A percentile compares a stretch with the other conserved stretches of the same genome.
These are phyloP conservation scores for Peromyscus melanophrys DNA, from an alignment of 2,797 vertebrate genomes.

Conservation along the genomic window DNA sequence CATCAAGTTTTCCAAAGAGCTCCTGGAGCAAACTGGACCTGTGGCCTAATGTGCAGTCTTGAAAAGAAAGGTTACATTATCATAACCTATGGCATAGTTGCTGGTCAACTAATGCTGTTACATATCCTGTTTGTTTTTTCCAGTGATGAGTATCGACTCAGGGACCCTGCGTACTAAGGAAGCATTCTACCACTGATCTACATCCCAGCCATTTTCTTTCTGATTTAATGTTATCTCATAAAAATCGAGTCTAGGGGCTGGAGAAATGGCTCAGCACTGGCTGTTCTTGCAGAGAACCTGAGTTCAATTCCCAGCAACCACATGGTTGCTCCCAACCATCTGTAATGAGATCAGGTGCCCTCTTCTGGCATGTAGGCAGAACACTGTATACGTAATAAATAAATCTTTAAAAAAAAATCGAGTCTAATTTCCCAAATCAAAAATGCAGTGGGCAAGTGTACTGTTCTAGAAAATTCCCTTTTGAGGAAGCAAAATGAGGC, in stretches of 20 bases:
- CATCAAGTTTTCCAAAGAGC: neutral
- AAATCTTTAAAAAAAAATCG: neutral
- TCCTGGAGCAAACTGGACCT: neutral
- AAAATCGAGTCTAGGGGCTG: neutral
- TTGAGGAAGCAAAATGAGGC: neutral
- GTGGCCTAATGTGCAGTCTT: neutral
- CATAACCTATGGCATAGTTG: no score
- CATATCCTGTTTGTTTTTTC: neutral
- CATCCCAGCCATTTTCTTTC: neutral
- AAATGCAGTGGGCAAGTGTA: neutral
- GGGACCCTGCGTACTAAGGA: neutral
- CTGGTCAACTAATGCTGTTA: neutral
- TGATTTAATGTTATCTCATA: neutral
- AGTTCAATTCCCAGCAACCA: no score
- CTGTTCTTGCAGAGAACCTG: no score
- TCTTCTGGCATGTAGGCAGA: no score
- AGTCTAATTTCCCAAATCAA: neutral
- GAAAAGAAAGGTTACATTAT: neutral
- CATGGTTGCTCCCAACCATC: no score
- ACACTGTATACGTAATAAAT: no score
- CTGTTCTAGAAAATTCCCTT: neutral
- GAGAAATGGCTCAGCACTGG: no score
- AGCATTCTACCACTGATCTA: neutral
- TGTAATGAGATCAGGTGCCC: no score
- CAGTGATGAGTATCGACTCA: neutral